Evolutionary conservation across 2,113 vertebrate genomes (phyloP), one percentile per base, ranked within the genome.

Genomic region (Delphinus delphis): DNA sequence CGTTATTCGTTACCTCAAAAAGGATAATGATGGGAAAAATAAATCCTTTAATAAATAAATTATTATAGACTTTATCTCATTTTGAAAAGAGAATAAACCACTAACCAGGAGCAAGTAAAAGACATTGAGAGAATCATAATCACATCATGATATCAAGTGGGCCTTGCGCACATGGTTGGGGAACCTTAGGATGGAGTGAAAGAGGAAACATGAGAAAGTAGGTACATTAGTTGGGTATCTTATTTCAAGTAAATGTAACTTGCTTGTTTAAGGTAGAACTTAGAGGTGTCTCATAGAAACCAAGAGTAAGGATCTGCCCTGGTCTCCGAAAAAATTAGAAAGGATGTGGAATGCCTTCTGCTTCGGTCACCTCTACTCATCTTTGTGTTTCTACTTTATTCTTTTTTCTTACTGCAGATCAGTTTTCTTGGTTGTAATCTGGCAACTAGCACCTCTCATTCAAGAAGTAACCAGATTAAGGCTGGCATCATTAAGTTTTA

Each of bases 41-140:
- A 92, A 71, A 26, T 63, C n/a, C 15, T 88, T 44, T 55, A 82
- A 83, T 82, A 47, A 77, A 96, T 65, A 53, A 3, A 44, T 79
- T 53, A 79, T 60, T 67, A 67, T 58, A 73, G 18, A 12, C 9
- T 93, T 55, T 83, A 13, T 8, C 55, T 93, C 7, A 53, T 36
- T 77, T 47, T 60, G 21, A 50, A 65, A 80, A 93, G 9, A 44
- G 86, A 60, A 36, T 25, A 55, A 94, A 63, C 4, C 38, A 65
- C 62, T 13, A 55, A 55, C 50, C 25, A 67, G 15, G 14, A 93
- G 5, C 11, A 70, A 44, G 81, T 55, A 70, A 55, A 26, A 2
- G 21, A 33, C 21, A 36, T 53, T 81, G n/a, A 84, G 7, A 70
- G 6, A 86, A 25, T 77, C 79, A 60, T 80, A 74, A 90, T 74